phyloP scores from a whole-genome alignment of 2,113 vertebrate genomes.

The Platysternon megacephalum region DNA sequence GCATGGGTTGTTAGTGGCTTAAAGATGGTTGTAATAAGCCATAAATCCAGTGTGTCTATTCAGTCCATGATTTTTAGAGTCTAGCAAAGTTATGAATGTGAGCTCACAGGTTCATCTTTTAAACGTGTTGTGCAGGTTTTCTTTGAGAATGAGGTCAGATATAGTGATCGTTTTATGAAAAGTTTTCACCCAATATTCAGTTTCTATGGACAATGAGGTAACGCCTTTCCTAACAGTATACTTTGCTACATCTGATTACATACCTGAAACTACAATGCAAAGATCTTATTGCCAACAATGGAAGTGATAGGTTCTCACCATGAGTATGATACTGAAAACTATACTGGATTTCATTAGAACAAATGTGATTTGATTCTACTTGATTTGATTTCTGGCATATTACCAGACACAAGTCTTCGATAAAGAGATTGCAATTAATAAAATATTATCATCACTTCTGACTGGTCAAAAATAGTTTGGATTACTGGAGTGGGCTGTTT shows the following conservation, averaged over 20 bases:
- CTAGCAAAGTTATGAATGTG: neutral
- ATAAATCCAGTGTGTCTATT: neutral
- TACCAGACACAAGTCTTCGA: conserved; percentile 3
- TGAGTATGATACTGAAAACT: neutral
- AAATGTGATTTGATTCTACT: conserved; percentile 16
- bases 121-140: neutral
- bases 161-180: neutral
- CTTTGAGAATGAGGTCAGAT: neutral
- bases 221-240: neutral
- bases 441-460: neutral
- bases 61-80: neutral
- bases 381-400: neutral
- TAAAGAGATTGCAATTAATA: conserved; percentile 32
- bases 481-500: neutral
- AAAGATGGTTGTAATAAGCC: neutral
- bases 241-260: neutral
- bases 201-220: neutral
- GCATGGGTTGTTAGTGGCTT: neutral
- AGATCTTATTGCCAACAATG: neutral
- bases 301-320: conserved; percentile 3
- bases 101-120: neutral
- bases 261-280: conserved; percentile 7
- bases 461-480: neutral
- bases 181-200: neutral
- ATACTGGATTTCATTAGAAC: neutral